Percentiles rank a stretch among this genome's conserved stretches.
Evolutionary conservation across 2,797 vertebrate species (phyloP).

Genomic region (Channallabes apus): DNA sequence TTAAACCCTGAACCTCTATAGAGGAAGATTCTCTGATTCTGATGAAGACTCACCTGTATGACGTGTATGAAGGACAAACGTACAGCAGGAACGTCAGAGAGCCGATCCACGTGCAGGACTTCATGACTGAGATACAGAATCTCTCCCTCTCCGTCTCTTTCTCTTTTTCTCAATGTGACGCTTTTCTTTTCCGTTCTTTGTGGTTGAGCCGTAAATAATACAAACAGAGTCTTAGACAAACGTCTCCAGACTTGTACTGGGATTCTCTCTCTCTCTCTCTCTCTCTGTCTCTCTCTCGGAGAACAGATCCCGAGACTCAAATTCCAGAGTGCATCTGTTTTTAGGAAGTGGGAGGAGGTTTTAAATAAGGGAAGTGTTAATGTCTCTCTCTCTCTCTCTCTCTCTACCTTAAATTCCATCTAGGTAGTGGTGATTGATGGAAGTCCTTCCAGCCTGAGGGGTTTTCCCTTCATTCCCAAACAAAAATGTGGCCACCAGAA

Average conservation of each 20-base stretch:
- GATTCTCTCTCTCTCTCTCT: conserved; percentile 28
- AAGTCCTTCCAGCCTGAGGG: conserved; percentile 43
- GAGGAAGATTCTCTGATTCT: background rate
- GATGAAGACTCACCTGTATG: conserved; percentile 70
- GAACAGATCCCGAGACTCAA: conserved; percentile 54
- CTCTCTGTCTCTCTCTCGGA: conserved; percentile 32
- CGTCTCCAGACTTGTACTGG: conserved; percentile 48
- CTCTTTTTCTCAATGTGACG: conserved; percentile 24
- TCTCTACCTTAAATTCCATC: conserved; percentile 62
- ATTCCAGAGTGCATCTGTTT: conserved; percentile 74
- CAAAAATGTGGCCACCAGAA: background rate
- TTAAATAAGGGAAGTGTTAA: conserved; percentile 60
- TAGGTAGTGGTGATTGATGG: conserved; percentile 54
- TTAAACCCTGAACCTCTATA: background rate
- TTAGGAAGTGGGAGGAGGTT: conserved; percentile 60
- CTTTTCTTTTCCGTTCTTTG: conserved; percentile 38
- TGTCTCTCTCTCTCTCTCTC: background rate
- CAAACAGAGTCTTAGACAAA: conserved; percentile 28
- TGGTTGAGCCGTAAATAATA: conserved; percentile 25
- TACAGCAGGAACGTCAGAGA: conserved; percentile 63
- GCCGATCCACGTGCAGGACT: conserved; percentile 65
- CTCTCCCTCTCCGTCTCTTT: conserved; percentile 33
- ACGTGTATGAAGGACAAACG: conserved; percentile 59
- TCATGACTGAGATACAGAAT: conserved; percentile 67
- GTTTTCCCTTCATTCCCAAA: background rate